Conservation (phyloP, 2,888 invertebrate genomes). For the Saturnia japonica region DNA sequence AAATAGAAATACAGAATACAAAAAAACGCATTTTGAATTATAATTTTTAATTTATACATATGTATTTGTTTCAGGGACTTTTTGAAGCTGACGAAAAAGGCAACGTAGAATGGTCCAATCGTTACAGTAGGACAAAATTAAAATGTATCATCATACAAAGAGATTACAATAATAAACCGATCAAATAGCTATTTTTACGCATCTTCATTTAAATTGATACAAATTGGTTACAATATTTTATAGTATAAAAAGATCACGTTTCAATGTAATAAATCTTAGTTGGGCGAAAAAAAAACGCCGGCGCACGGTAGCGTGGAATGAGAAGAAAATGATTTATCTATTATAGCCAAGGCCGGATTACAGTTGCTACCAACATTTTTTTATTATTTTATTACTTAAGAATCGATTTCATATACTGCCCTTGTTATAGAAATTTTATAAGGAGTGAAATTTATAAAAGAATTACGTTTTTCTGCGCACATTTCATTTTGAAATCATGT, state of each 20-base stretch:
- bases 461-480: too few species aligned
- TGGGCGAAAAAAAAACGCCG: conserved; percentile 5
- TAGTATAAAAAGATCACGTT: conserved; percentile 9
- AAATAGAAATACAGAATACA: too few species aligned
- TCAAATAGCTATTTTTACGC: conserved; percentile 17
- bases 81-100: conserved; percentile 31
- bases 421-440: too few species aligned
- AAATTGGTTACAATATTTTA: conserved; percentile 27
- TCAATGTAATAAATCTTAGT: conserved; percentile 23
- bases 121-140: not conserved
- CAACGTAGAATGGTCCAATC: not conserved
- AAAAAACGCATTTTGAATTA: too few species aligned
- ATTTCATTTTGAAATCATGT: too few species aligned
- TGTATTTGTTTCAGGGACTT: conserved; percentile 44
- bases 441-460: too few species aligned
- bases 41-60: not conserved
- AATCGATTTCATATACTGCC: too few species aligned
- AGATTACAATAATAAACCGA: conserved; percentile 22
- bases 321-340: conserved; percentile 48
- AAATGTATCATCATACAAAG: not conserved
- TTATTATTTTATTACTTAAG: not conserved
- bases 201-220: conserved; percentile 29
- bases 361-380: conserved; percentile 36
- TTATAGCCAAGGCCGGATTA: conserved; percentile 26
- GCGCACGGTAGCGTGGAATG: conserved; percentile 43